Percentiles rank a stretch among this genome's conserved stretches.
phyloP scores from a whole-genome alignment of 2,888 invertebrate species.

The Caenorhabditis wallacei region DNA sequence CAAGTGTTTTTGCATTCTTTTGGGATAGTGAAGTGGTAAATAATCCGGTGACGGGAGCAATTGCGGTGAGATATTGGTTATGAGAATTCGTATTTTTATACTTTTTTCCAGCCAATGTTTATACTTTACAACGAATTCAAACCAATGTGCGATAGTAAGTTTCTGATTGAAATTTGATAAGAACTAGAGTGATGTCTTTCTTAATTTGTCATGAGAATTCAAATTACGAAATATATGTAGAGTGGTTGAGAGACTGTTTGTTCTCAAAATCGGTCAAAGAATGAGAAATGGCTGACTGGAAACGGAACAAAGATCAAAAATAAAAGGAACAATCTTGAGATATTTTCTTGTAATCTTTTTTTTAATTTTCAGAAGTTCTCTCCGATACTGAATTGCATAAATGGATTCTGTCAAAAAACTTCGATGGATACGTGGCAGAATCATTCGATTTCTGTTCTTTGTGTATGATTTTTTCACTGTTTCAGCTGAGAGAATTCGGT shows the following conservation, averaged over 20 bases:
- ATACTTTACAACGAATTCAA: slow-evolving; percentile 53
- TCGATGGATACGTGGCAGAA: slow-evolving; percentile 42
- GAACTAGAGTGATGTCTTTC: slow-evolving; percentile 22
- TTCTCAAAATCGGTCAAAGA: slow-evolving; percentile 30
- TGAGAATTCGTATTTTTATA: neutral
- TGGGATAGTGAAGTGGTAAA: slow-evolving; percentile 48
- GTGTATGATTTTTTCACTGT: neutral
- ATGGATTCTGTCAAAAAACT: slow-evolving; percentile 29
- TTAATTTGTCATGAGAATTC: slow-evolving; percentile 10
- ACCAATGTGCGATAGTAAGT: slow-evolving; percentile 54
- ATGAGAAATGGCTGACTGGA: neutral
- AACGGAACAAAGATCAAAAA: neutral
- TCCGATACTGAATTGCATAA: slow-evolving; percentile 28
- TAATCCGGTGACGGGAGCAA: slow-evolving; percentile 44
- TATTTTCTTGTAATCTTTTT: neutral
- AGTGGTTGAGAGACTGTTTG: slow-evolving; percentile 3
- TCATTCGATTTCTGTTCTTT: slow-evolving; percentile 47
- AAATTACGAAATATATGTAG: slow-evolving; percentile 12
- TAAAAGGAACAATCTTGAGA: neutral
- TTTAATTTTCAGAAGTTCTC: slow-evolving; percentile 24
- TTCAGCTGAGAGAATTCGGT: neutral
- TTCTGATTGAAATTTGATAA: slow-evolving; percentile 24
- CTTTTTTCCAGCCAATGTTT: slow-evolving; percentile 42
- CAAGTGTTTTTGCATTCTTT: slow-evolving; percentile 33
- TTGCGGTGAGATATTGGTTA: slow-evolving; percentile 3